These are phyloP conservation scores for Cercopithecus mona DNA, from an alignment of 2,113 vertebrate species.

Conservation along the genomic window DNA sequence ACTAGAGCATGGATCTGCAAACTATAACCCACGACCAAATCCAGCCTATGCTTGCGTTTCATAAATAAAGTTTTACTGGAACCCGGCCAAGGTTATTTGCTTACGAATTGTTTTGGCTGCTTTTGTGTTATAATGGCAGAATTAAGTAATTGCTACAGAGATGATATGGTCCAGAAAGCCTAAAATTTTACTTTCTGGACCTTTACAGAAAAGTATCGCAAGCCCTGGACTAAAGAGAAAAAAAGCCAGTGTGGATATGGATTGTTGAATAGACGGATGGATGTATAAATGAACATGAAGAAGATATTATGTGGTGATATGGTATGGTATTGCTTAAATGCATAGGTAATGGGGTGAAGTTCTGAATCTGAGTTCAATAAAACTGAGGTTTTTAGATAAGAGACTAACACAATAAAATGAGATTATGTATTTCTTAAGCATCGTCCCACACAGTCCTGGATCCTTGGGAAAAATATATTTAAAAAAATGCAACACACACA, in stretches of 20 bases:
- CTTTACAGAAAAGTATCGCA: not conserved
- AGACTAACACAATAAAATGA: not conserved
- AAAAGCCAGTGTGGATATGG: not conserved
- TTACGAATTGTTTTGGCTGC: not conserved
- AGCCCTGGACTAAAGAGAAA: not conserved
- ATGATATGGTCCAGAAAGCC: not conserved
- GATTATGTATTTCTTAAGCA: not conserved
- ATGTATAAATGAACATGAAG: not conserved
- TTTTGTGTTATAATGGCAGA: not conserved
- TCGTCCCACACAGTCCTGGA: not conserved
- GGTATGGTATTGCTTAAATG: not conserved
- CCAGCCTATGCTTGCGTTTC: not conserved
- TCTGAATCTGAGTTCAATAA: not conserved
- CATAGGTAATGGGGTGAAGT: not conserved
- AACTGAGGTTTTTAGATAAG: not conserved
- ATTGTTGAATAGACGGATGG: not conserved
- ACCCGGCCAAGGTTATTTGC: not conserved
- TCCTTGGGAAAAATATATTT: not conserved
- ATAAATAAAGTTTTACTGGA: constrained; percentile 18
- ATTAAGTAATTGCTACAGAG: not conserved
- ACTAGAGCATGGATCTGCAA: not conserved
- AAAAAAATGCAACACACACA: not conserved
- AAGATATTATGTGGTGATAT: not conserved
- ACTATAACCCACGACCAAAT: not conserved
- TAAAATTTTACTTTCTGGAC: not conserved